A percentile compares a stretch with the other conserved stretches of the same genome.
These are phyloP conservation scores for Ylistrum balloti DNA, from an alignment of 1,140 invertebrate species.

Conservation along the genomic window DNA sequence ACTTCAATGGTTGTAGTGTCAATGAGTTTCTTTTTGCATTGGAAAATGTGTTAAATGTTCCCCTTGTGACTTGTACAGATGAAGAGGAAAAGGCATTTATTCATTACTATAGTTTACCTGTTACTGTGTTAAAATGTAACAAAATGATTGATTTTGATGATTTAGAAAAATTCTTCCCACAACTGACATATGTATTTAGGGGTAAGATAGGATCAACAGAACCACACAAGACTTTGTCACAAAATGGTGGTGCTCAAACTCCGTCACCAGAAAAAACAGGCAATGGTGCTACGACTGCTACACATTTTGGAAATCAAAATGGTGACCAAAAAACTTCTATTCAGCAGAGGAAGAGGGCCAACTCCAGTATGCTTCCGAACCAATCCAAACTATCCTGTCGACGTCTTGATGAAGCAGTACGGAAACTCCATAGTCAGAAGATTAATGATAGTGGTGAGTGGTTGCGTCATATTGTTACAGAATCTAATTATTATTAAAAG, in stretches of 20 bases:
- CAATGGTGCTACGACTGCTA: background rate
- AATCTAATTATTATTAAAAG: no score
- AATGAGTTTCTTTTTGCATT: constrained; percentile 78
- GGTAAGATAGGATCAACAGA: constrained; percentile 59
- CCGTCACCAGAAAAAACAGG: background rate
- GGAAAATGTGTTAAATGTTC: constrained; percentile 75
- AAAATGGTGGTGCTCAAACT: constrained; percentile 51
- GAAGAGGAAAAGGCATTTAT: constrained; percentile 79
- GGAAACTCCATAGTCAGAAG: constrained; percentile 53
- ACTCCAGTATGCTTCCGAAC: background rate
- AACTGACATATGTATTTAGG: constrained; percentile 77
- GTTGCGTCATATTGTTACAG: background rate
- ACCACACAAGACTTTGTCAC: background rate
- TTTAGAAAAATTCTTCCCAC: constrained; percentile 76
- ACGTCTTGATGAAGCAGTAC: constrained; percentile 60
- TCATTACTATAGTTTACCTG: constrained; percentile 79
- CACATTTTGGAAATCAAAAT: background rate
- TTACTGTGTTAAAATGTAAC: constrained; percentile 76
- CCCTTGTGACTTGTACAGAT: constrained; percentile 73
- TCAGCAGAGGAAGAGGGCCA: constrained; percentile 5
- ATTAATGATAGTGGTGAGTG: constrained; percentile 38
- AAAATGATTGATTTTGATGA: constrained; percentile 78
- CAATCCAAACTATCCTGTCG: constrained; percentile 30
- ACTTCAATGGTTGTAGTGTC: constrained; percentile 77
- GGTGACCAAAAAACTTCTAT: background rate